Evolutionary conservation across 1,140 invertebrate species (phyloP).

Genomic region (Dryas iulia): DNA sequence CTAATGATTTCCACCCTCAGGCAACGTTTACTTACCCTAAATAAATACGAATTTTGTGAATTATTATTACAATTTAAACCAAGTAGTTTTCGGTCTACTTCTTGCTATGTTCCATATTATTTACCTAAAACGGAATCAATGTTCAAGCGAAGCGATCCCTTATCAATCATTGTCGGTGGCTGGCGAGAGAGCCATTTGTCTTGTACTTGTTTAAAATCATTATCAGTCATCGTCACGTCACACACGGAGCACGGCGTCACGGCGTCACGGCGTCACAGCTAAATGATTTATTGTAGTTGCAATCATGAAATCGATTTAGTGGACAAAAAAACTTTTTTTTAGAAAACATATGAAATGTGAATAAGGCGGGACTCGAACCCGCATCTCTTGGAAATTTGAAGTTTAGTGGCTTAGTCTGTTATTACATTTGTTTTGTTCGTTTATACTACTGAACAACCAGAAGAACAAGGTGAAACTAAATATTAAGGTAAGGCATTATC

Average conservation of each 20-base stretch:
- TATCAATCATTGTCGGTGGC: conserved; percentile 1
- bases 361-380: no score
- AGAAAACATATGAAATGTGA: no score
- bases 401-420: no score
- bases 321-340: background rate
- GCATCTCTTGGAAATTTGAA: no score
- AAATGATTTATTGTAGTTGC: background rate
- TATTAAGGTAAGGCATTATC: no score
- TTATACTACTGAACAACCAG: no score
- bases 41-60: no score
- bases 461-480: no score
- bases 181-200: background rate
- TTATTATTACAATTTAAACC: background rate
- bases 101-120: background rate
- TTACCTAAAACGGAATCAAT: background rate
- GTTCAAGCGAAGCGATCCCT: background rate
- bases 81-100: background rate
- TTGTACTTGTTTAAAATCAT: conserved; percentile 5
- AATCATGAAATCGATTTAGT: background rate
- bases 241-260: background rate
- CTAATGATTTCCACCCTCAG: no score
- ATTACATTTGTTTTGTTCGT: no score
- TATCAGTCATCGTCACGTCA: background rate
- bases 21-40: no score
- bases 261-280: background rate